A percentile compares a stretch with the other conserved stretches of the same genome.
Evolutionary conservation across 2,113 vertebrate species (phyloP).

Genomic region (Dromiciops gliroides): DNA sequence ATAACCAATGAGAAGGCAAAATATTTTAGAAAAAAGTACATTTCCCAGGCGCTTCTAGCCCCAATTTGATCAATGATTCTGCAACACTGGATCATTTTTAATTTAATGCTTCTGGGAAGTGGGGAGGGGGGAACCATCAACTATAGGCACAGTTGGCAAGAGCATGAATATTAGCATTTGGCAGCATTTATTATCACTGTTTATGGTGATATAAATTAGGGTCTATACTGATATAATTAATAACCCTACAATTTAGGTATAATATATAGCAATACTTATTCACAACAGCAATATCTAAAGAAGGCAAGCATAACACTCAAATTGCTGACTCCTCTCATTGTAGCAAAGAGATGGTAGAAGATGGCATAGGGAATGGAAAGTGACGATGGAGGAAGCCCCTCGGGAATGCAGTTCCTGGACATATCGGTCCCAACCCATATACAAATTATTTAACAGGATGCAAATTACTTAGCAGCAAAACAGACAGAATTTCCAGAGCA

Average conservation of each 20-base stretch:
- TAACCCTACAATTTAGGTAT: slow-evolving; percentile 82
- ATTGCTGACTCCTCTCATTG: not conserved
- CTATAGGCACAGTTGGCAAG: slow-evolving; percentile 82
- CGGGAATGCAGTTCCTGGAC: slow-evolving; percentile 5
- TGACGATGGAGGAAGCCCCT: not conserved
- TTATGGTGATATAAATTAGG: slow-evolving; percentile 83
- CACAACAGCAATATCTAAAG: slow-evolving; percentile 49
- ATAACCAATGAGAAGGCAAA: slow-evolving; percentile 20
- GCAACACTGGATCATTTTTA: slow-evolving; percentile 80
- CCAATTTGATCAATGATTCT: slow-evolving; percentile 80
- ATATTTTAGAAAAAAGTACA: slow-evolving; percentile 67
- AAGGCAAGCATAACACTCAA: slow-evolving; percentile 63
- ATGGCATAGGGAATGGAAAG: not conserved
- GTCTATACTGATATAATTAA: slow-evolving; percentile 85
- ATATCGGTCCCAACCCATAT: not conserved
- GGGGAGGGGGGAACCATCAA: slow-evolving; percentile 60
- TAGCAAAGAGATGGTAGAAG: not conserved
- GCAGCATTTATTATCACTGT: slow-evolving; percentile 83
- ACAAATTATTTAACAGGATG: slow-evolving; percentile 25
- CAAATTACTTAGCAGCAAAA: slow-evolving; percentile 61
- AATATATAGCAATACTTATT: slow-evolving; percentile 83
- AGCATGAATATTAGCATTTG: slow-evolving; percentile 79
- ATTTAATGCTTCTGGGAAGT: slow-evolving; percentile 85
- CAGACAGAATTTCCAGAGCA: slow-evolving; percentile 50
- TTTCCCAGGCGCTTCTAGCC: slow-evolving; percentile 64